Base-by-base conservation (phyloP, 2,888 invertebrate genomes). In the Tricholauxania praeusta region DNA sequence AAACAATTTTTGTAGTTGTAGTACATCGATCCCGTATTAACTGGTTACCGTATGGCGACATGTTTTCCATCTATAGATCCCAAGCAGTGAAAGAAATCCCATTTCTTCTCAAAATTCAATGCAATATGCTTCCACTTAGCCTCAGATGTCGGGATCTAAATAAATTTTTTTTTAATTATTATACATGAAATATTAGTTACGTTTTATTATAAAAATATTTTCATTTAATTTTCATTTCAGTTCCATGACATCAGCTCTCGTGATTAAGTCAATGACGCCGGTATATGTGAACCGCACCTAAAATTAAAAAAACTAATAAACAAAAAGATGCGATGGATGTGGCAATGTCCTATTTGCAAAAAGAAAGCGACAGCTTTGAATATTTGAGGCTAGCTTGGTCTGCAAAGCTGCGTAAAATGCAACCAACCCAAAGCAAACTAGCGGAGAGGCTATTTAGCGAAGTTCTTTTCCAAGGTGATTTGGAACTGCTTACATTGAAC, bases 381-480 rank as follows among this genome's bases (percentile, higher is more conserved):
- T n/a, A 52, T 52, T n/a, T 65, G 66, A 51, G 65, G 12, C 8
- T 66, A 39, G 72, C 66, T 17, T 72, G 65, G 72, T 64, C 72
- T 47, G 66, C 66, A 15, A 72, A 72, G 52, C 66, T 72, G 32
- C 65, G 72, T 32, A 60, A 72, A 59, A 72, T 72, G 66, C 48
- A 72, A 60, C 48, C 60, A 52, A 57, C 49, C 28, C 70, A 73
- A 65, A 59, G 65, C 19, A 70, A 65, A 60, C 22, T 72, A 19
- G 66, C 72, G 14, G 72, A 72, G 14, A 64, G 72, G 22, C 60
- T 66, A 2, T 66, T 66, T 66, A 48, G 28, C 47, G 65, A 69
- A 64, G 39, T 73, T 10, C 53, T 69, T 64, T 73, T 69, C 22
- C 69, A 70, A 65, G 69, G 73, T 8, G 69, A 73, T 47, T 32